Evolutionary conservation across 1,140 invertebrate genomes (phyloP).

Genomic region (Halesus radiatus): DNA sequence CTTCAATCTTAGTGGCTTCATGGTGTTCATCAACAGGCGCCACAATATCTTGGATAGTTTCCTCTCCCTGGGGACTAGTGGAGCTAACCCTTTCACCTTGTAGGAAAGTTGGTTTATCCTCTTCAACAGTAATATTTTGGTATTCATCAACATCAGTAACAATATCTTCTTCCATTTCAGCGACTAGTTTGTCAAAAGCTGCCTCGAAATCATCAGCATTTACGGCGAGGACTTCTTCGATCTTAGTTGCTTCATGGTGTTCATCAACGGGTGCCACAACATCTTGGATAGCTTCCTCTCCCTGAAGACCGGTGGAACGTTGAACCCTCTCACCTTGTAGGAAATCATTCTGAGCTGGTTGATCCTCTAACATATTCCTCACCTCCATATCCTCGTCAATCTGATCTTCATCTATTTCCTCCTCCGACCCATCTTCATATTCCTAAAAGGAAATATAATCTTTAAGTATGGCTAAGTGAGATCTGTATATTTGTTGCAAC

Average conservation of each 20-base stretch:
- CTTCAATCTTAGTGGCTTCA: not conserved
- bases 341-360: not conserved
- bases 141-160: conserved; percentile 59
- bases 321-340: conserved; percentile 11
- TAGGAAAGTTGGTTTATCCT: not conserved
- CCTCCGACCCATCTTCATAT: conserved; percentile 46
- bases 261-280: not conserved
- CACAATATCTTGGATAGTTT: not conserved
- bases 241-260: not conserved
- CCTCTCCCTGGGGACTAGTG: not conserved
- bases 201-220: too few relatives aligned
- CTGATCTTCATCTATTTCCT: conserved; percentile 46
- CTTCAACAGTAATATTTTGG: conserved; percentile 49
- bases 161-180: not conserved
- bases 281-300: conserved; percentile 1
- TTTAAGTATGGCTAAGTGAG: not conserved
- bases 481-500: not conserved
- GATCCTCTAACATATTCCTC: not conserved
- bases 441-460: conserved; percentile 4
- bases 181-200: not conserved
- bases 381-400: conserved; percentile 37
- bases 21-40: not conserved
- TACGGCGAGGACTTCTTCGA: not conserved
- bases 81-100: not conserved
- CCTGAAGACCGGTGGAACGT: too few relatives aligned